Evolutionary conservation across 2,797 vertebrate genomes (phyloP).

Genomic region (Chrosomus eos): DNA sequence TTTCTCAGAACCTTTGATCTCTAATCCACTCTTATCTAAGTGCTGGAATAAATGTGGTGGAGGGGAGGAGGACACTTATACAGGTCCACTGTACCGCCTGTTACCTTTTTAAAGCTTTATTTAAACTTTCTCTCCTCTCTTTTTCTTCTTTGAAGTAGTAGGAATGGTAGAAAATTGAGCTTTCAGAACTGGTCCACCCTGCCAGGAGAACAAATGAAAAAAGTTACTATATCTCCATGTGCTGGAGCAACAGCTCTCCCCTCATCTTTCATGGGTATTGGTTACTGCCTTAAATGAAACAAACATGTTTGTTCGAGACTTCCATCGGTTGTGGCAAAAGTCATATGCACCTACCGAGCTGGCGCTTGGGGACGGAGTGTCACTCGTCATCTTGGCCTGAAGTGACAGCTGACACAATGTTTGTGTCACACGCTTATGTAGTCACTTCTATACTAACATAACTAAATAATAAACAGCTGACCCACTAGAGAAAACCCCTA

Average conservation of each 20-base stretch:
- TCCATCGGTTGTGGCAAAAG: not conserved
- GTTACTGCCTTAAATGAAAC: conserved; percentile 2
- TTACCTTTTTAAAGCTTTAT: conserved; percentile 20
- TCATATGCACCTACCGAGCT: conserved; percentile 6
- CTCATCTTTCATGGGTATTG: not conserved
- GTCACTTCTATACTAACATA: conserved; percentile 16
- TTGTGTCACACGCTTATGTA: conserved; percentile 63
- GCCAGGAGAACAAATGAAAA: conserved; percentile 3
- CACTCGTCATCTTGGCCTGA: conserved; percentile 66
- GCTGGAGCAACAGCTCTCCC: not conserved
- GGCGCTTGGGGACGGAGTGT: conserved; percentile 53
- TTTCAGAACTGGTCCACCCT: conserved; percentile 4
- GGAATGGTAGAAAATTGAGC: conserved; percentile 19
- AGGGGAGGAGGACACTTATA: conserved; percentile 29
- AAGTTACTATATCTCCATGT: not conserved
- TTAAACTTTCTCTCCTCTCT: not conserved
- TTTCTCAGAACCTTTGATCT: conserved; percentile 52
- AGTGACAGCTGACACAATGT: conserved; percentile 75
- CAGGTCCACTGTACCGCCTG: not conserved
- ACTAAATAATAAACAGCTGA: conserved; percentile 25
- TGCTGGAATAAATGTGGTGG: conserved; percentile 41
- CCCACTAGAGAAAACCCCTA: conserved; percentile 2
- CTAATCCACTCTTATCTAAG: conserved; percentile 38
- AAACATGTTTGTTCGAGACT: conserved; percentile 9
- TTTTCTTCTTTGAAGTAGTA: conserved; percentile 8